Conservation (phyloP, 1,140 invertebrate species). For the Periplaneta americana region DNA sequence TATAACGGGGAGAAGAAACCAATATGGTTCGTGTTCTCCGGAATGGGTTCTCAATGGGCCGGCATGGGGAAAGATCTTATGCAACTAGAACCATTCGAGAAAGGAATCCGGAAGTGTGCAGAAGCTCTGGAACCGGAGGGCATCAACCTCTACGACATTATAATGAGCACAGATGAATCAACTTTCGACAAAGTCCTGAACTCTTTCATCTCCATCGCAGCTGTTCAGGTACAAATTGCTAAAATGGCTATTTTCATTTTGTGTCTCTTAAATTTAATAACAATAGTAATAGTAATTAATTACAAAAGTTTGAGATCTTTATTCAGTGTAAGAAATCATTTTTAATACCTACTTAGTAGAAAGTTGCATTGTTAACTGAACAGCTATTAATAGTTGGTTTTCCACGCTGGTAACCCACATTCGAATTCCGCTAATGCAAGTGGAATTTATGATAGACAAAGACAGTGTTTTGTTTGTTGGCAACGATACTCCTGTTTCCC, state of each 20-base stretch:
- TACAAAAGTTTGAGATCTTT: no score
- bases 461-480: no score
- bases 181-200: slow-evolving; percentile 79
- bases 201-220: slow-evolving; percentile 89
- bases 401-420: no score
- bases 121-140: slow-evolving; percentile 68
- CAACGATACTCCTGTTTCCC: no score
- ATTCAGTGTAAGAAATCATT: no score
- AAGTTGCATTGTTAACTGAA: no score
- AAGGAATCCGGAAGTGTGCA: slow-evolving; percentile 69
- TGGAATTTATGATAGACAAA: no score
- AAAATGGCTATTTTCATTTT: not conserved
- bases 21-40: slow-evolving; percentile 91
- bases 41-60: slow-evolving; percentile 95
- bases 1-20: slow-evolving; percentile 57
- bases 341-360: no score
- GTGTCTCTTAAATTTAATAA: no score
- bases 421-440: no score
- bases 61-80: slow-evolving; percentile 88
- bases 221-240: slow-evolving; percentile 65
- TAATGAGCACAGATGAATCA: slow-evolving; percentile 67
- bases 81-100: slow-evolving; percentile 69
- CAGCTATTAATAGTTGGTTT: no score
- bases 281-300: no score
- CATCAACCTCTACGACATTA: slow-evolving; percentile 74